Evolutionary conservation across 2,888 invertebrate genomes (phyloP).

Genomic region (Hirtodrosophila alboralis): DNA sequence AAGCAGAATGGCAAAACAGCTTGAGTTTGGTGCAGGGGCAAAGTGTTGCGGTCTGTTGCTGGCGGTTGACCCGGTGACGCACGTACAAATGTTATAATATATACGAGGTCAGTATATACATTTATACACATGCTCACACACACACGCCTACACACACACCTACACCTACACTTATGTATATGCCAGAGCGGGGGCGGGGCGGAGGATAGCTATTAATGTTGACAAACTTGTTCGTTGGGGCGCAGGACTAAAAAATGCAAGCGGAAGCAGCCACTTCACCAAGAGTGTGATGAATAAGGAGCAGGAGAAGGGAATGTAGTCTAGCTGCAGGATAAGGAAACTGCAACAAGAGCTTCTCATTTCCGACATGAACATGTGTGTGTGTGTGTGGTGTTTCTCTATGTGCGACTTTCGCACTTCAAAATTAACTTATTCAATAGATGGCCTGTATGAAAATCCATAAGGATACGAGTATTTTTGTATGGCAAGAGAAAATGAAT

Average conservation of each 20-base stretch:
- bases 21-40: constrained; percentile 16
- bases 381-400: constrained; percentile 1
- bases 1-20: not conserved
- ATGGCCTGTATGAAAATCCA: constrained; percentile 45
- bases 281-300: constrained; percentile 8
- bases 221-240: constrained; percentile 47
- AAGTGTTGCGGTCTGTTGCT: constrained; percentile 12
- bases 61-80: constrained; percentile 76
- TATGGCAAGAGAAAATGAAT: constrained; percentile 1
- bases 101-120: constrained; percentile 51
- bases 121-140: constrained; percentile 22
- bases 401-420: constrained; percentile 42
- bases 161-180: constrained; percentile 12
- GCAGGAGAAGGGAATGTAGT: not conserved
- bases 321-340: constrained; percentile 39
- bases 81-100: constrained; percentile 69
- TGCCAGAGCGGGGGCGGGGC: not conserved
- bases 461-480: constrained; percentile 32
- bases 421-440: constrained; percentile 57
- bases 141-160: not conserved
- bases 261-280: constrained; percentile 61
- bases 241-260: constrained; percentile 49
- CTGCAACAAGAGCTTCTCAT: constrained; percentile 48
- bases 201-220: constrained; percentile 56
- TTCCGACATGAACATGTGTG: constrained; percentile 38